A percentile compares a stretch with the other conserved stretches of the same genome.
Conservation (phyloP, 2,888 invertebrate species). For the Artemia sp. region DNA sequence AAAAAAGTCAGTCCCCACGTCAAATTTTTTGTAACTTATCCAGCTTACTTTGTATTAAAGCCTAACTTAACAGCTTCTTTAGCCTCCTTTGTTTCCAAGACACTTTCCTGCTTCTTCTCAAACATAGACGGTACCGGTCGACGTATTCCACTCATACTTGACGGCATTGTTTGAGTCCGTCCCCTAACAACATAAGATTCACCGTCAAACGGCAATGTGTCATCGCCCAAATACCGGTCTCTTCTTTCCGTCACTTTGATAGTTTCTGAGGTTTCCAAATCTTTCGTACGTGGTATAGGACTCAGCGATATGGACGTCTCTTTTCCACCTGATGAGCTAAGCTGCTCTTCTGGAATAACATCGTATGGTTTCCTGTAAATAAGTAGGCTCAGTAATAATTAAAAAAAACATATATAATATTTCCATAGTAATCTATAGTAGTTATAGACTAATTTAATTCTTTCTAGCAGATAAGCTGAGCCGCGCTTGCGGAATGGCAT, state of each 20-base stretch:
- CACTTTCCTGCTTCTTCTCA: slow-evolving; percentile 6
- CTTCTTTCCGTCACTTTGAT: background rate
- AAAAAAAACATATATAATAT: no score
- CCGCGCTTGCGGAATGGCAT: no score
- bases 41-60: slow-evolving; percentile 1
- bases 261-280: background rate
- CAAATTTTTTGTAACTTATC: slow-evolving; percentile 16
- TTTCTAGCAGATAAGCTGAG: no score
- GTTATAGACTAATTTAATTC: no score
- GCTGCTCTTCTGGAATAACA: slow-evolving; percentile 21
- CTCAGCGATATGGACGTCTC: background rate
- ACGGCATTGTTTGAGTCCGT: slow-evolving; percentile 1
- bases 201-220: background rate
- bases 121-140: background rate
- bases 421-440: no score
- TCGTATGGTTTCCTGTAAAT: slow-evolving; percentile 20
- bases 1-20: background rate
- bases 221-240: background rate
- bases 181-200: background rate
- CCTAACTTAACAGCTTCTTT: slow-evolving; percentile 6
- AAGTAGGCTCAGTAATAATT: background rate
- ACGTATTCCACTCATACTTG: background rate
- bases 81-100: background rate
- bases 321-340: slow-evolving; percentile 20
- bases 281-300: background rate